phyloP scores from a whole-genome alignment of 2,797 vertebrate species.

The Alosa sapidissima region DNA sequence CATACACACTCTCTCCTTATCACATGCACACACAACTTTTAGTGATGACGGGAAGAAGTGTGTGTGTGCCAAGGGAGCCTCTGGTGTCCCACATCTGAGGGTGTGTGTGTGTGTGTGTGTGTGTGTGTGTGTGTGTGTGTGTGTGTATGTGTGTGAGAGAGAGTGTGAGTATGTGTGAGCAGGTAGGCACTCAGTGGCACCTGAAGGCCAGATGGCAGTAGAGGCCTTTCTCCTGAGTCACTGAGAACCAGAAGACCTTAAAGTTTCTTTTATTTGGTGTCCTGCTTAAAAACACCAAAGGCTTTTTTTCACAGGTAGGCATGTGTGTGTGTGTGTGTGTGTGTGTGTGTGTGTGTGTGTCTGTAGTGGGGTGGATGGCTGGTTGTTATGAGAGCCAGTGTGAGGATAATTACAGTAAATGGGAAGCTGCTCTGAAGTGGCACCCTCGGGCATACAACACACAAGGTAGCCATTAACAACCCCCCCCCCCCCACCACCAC shows the following conservation, averaged over 20 bases:
- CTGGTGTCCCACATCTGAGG: background rate
- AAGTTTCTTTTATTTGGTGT: constrained; percentile 16
- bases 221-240: constrained; percentile 4
- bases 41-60: background rate
- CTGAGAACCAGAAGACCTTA: constrained; percentile 16
- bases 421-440: constrained; percentile 17
- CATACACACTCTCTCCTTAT: background rate
- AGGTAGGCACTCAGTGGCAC: background rate
- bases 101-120: constrained; percentile 4
- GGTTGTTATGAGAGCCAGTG: constrained; percentile 17
- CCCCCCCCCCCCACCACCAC: background rate
- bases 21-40: background rate
- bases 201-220: background rate
- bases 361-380: background rate
- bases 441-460: background rate
- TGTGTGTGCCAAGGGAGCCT: background rate
- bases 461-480: background rate
- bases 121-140: constrained; percentile 7
- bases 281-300: constrained; percentile 16
- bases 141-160: no score
- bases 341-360: constrained; percentile 9
- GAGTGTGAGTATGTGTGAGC: background rate
- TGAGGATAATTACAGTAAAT: constrained; percentile 18
- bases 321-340: constrained; percentile 1
- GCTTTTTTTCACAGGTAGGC: background rate